Evolutionary conservation across 2,888 invertebrate species (phyloP).

Genomic region (Drosophila barbarae): DNA sequence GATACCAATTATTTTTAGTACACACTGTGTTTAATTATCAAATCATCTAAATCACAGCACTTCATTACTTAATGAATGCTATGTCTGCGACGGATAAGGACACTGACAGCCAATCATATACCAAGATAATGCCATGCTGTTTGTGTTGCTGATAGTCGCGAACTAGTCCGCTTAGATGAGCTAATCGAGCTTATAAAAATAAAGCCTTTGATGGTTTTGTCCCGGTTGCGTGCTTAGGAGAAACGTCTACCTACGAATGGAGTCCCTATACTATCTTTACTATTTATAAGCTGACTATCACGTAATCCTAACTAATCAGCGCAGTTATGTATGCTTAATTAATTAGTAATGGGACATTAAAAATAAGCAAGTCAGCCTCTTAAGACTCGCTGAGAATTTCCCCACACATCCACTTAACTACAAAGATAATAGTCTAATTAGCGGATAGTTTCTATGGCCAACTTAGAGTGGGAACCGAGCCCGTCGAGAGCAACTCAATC

Average conservation of each 20-base stretch:
- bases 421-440: constrained; percentile 33
- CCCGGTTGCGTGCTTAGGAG: not conserved
- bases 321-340: not conserved
- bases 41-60: constrained; percentile 3
- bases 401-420: constrained; percentile 18
- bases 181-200: not conserved
- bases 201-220: not conserved
- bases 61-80: constrained; percentile 6
- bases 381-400: constrained; percentile 8
- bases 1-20: constrained; percentile 15
- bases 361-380: not conserved
- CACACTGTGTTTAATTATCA: constrained; percentile 4
- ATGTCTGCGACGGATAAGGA: not conserved
- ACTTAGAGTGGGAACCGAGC: constrained; percentile 19
- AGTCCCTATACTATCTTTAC: not conserved
- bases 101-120: not conserved
- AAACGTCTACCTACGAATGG: not conserved
- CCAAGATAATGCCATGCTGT: not conserved
- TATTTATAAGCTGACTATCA: not conserved
- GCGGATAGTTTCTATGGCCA: constrained; percentile 13
- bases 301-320: constrained; percentile 13
- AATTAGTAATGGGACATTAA: not conserved
- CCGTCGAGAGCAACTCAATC: constrained; percentile 11
- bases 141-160: not conserved
- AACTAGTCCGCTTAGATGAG: not conserved